Percentiles rank a stretch among this genome's conserved stretches.
These are phyloP conservation scores for Rachycentron canadum DNA, from an alignment of 2,797 vertebrate genomes.

Conservation along the genomic window DNA sequence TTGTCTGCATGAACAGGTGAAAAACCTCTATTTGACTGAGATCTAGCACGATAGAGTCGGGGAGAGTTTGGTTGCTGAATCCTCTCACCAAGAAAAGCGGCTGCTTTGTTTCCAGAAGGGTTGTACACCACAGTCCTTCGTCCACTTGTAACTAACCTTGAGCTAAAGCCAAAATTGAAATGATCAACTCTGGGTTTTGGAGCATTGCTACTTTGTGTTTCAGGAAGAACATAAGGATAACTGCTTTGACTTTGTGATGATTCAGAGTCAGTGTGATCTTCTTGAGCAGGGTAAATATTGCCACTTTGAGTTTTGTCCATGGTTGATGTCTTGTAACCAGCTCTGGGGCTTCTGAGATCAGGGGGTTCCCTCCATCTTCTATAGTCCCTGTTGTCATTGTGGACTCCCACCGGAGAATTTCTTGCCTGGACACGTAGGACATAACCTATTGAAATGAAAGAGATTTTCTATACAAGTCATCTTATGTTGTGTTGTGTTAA, in stretches of 20 bases:
- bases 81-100: background rate
- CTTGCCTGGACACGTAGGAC: background rate
- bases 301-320: background rate
- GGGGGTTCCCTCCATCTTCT: background rate
- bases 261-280: background rate
- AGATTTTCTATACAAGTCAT: background rate
- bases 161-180: background rate
- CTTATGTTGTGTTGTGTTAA: background rate
- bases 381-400: constrained; percentile 8
- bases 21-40: background rate
- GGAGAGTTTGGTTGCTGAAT: background rate
- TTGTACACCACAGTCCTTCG: background rate
- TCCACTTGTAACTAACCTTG: background rate
- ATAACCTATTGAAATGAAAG: constrained; percentile 27
- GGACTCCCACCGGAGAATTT: background rate
- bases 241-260: background rate
- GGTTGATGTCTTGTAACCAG: constrained; percentile 6
- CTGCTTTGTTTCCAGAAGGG: background rate
- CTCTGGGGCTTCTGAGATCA: background rate
- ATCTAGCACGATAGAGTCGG: rapidly evolving
- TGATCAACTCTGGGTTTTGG: background rate
- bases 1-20: background rate
- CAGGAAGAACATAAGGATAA: background rate
- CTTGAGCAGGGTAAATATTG: background rate
- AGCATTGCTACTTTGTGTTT: background rate